Evolutionary conservation across 2,888 invertebrate genomes (phyloP).

Genomic region (Julus scandinavius): DNA sequence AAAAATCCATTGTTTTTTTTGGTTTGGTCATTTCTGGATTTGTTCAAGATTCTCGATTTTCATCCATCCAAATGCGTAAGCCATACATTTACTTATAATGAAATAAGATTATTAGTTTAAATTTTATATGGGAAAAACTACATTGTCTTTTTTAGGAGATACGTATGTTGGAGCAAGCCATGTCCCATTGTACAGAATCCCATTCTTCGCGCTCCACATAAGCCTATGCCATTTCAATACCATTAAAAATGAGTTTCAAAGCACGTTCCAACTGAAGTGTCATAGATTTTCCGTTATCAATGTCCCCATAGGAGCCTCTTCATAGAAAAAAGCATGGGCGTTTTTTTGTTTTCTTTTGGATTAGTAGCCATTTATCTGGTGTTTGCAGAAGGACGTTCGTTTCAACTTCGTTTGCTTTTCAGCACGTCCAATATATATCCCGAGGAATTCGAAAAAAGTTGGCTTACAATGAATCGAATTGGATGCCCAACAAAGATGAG

Average conservation of each 20-base stretch:
- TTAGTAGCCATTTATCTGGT: constrained; percentile 33
- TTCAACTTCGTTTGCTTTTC: constrained; percentile 33
- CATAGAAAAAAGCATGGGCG: constrained; percentile 24
- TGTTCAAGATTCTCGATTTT: no score
- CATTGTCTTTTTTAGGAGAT: no score
- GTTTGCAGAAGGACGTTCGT: constrained; percentile 33
- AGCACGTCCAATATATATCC: constrained; percentile 13
- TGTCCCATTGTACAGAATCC: background rate
- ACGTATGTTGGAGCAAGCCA: background rate
- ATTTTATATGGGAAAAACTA: no score
- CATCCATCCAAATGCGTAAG: no score
- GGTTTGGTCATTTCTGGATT: no score
- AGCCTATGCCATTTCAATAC: constrained; percentile 6
- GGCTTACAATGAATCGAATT: background rate
- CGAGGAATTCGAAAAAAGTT: background rate
- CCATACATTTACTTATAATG: no score
- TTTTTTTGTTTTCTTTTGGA: constrained; percentile 30
- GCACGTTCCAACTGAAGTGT: constrained; percentile 33
- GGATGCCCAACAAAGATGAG: background rate
- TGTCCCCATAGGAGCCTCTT: constrained; percentile 33
- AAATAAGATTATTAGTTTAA: no score
- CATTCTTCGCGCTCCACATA: background rate
- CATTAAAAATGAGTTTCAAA: constrained; percentile 26
- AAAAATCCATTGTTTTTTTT: no score
- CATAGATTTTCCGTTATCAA: constrained; percentile 26